Evolutionary conservation across 2,797 vertebrate species (phyloP).

Genomic region (Vipera latastei): DNA sequence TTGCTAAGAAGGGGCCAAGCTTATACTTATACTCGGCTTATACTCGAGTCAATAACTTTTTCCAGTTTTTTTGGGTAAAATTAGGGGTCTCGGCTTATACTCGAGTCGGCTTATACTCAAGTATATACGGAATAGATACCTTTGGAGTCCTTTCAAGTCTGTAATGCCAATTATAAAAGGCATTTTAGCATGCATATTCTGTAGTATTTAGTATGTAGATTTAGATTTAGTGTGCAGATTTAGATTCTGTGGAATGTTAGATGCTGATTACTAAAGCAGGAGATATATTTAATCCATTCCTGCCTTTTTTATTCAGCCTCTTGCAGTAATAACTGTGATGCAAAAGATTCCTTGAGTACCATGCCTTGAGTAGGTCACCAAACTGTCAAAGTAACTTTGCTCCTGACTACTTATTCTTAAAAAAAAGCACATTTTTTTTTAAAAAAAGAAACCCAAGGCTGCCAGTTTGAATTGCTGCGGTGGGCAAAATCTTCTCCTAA

Average conservation of each 20-base stretch:
- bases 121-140: neutral
- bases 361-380: neutral
- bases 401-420: neutral
- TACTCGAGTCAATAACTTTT: too few species aligned
- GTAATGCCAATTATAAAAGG: neutral
- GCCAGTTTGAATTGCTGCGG: constrained; percentile 10
- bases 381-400: neutral
- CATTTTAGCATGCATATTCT: neutral
- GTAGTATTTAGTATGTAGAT: neutral
- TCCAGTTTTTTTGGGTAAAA: too few species aligned
- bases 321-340: neutral
- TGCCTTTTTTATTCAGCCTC: neutral
- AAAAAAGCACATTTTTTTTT: rapidly evolving
- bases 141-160: neutral
- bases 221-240: neutral
- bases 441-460: neutral
- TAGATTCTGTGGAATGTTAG: neutral
- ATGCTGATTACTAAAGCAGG: neutral
- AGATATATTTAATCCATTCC: neutral
- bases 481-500: constrained; percentile 4
- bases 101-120: too few species aligned
- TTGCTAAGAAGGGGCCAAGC: too few species aligned
- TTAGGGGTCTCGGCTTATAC: too few species aligned
- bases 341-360: neutral
- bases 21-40: too few species aligned